Percentiles rank a stretch among this genome's conserved stretches.
Conservation (phyloP, 2,113 vertebrate genomes). For the Embiotoca jacksoni region DNA sequence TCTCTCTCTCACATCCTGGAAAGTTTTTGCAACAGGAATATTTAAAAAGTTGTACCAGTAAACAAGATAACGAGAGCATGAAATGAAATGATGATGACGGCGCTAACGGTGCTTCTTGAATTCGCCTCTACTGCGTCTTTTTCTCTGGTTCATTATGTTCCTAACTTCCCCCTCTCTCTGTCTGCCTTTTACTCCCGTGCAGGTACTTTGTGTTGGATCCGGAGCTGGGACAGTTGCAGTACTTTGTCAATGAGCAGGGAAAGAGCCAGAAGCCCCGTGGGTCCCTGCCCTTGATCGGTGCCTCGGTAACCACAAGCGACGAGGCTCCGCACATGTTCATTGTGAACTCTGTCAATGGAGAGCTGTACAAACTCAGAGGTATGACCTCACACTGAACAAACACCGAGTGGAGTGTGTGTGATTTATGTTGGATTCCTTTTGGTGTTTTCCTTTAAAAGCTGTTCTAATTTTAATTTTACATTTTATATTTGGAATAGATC, state of each 20-base stretch:
- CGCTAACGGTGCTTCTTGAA: not conserved
- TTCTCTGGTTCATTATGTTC: slow-evolving; percentile 49
- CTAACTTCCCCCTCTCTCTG: slow-evolving; percentile 19
- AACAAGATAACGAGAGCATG: slow-evolving; percentile 56
- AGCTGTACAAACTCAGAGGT: slow-evolving; percentile 97
- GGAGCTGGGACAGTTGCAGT: slow-evolving; percentile 92
- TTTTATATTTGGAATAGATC: too few species aligned
- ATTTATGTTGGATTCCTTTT: not conserved
- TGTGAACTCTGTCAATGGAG: slow-evolving; percentile 91
- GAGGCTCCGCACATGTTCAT: slow-evolving; percentile 95
- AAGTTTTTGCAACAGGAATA: slow-evolving; percentile 27
- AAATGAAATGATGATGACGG: slow-evolving; percentile 49
- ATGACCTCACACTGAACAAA: slow-evolving; percentile 45
- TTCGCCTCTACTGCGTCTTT: slow-evolving; percentile 5
- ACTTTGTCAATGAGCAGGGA: slow-evolving; percentile 94
- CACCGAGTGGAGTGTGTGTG: slow-evolving; percentile 5
- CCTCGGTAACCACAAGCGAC: slow-evolving; percentile 90
- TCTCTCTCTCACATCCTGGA: slow-evolving; percentile 2
- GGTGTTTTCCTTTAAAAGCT: too few species aligned
- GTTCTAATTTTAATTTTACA: too few species aligned
- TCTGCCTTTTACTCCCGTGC: slow-evolving; percentile 40
- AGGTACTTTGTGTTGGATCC: slow-evolving; percentile 94
- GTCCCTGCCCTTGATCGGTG: slow-evolving; percentile 90
- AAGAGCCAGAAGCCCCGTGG: slow-evolving; percentile 95
- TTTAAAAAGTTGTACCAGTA: slow-evolving; percentile 28